Evolutionary conservation across 2,113 vertebrate genomes (phyloP).

Genomic region (Arizona elegans): DNA sequence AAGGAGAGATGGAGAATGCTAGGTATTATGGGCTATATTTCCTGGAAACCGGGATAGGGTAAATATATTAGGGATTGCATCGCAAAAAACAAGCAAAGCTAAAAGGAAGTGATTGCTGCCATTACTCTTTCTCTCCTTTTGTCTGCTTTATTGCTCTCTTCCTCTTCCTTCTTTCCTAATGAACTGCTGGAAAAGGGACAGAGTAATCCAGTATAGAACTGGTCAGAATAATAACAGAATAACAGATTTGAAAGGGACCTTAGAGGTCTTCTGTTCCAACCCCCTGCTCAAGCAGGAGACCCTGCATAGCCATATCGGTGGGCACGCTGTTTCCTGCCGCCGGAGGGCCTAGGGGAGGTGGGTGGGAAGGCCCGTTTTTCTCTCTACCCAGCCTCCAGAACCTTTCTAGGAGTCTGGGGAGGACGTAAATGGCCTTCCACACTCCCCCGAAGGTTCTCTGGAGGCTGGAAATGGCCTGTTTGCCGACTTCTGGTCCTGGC

Average conservation of each 20-base stretch:
- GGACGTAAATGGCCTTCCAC: too few relatives aligned
- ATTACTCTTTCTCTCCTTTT: not conserved
- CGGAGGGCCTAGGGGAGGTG: too few relatives aligned
- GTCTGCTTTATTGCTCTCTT: not conserved
- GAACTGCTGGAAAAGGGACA: not conserved
- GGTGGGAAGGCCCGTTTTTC: too few relatives aligned
- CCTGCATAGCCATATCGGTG: not conserved
- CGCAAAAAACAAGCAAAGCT: not conserved
- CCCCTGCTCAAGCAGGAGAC: not conserved
- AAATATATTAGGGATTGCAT: not conserved
- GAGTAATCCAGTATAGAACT: not conserved
- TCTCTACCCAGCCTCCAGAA: too few relatives aligned
- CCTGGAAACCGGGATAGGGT: not conserved
- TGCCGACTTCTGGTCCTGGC: too few relatives aligned
- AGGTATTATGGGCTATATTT: not conserved
- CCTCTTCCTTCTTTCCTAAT: not conserved
- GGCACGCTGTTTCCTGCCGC: too few relatives aligned
- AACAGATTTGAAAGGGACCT: not conserved
- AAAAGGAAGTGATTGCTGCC: not conserved
- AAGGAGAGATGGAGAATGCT: not conserved
- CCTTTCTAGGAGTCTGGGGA: too few relatives aligned
- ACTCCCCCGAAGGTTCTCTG: too few relatives aligned
- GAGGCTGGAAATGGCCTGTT: too few relatives aligned
- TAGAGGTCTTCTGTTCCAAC: not conserved
- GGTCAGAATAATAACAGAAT: not conserved